Evolutionary conservation across 1,140 invertebrate genomes (phyloP).

Genomic region (Drosophila sechellia): DNA sequence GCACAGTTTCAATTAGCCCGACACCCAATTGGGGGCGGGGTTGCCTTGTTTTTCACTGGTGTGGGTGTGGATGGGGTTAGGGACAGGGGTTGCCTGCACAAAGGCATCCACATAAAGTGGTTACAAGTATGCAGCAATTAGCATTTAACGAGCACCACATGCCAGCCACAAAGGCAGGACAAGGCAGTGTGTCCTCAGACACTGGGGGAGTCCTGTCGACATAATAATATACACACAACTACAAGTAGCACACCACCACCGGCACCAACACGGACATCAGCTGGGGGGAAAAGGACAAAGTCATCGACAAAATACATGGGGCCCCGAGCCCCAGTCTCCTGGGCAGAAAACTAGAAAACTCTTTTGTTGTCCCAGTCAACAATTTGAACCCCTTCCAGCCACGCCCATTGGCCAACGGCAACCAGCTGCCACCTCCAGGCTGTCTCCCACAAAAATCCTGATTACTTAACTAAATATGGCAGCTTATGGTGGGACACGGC

Average conservation of each 20-base stretch:
- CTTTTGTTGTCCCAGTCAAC: slow-evolving; percentile 63
- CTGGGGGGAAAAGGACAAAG: slow-evolving; percentile 35
- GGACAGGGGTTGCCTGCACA: slow-evolving; percentile 22
- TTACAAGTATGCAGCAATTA: slow-evolving; percentile 73
- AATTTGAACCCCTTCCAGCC: slow-evolving; percentile 27
- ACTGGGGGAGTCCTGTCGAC: slow-evolving; percentile 52
- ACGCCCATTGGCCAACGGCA: not conserved
- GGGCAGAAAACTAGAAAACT: slow-evolving; percentile 55
- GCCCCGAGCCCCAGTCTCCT: not conserved
- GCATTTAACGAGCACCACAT: slow-evolving; percentile 73
- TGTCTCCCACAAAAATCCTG: slow-evolving; percentile 44
- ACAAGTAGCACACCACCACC: slow-evolving; percentile 16
- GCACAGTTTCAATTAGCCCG: slow-evolving; percentile 34
- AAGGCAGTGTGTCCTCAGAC: slow-evolving; percentile 36
- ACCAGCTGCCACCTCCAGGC: too few relatives aligned
- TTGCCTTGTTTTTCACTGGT: slow-evolving; percentile 8
- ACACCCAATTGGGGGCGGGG: slow-evolving; percentile 2
- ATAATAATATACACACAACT: slow-evolving; percentile 58
- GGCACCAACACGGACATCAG: not conserved
- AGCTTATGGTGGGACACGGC: slow-evolving; percentile 59
- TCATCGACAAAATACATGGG: slow-evolving; percentile 59
- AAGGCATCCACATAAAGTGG: slow-evolving; percentile 57
- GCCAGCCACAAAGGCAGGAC: slow-evolving; percentile 56
- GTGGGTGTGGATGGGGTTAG: not conserved
- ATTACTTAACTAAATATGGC: slow-evolving; percentile 67